Percentiles rank a stretch among this genome's conserved stretches.
phyloP scores from a whole-genome alignment of 53 echinoderm and acorn worm genomes.

The Echinometra lucunter region DNA sequence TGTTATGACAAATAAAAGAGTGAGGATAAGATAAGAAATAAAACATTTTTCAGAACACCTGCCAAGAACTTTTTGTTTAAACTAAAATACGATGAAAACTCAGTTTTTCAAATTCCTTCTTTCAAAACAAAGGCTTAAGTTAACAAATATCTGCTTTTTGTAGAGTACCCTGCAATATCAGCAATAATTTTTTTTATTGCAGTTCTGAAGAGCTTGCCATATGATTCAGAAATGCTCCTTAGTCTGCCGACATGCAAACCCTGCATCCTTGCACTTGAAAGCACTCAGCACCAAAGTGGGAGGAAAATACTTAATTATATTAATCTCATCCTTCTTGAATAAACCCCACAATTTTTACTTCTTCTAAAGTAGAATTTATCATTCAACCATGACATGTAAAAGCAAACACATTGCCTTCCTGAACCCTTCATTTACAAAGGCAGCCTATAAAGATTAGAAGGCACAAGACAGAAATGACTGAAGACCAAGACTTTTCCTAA shows the following conservation, averaged over 20 bases:
- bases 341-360: background rate
- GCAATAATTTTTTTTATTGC: background rate
- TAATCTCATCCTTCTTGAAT: background rate
- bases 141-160: background rate
- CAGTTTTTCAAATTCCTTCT: background rate
- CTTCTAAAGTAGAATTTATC: background rate
- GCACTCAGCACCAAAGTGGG: background rate
- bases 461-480: background rate
- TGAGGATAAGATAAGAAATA: no score
- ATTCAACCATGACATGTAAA: background rate
- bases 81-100: background rate
- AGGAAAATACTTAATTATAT: no score
- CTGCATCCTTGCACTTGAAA: background rate
- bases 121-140: background rate
- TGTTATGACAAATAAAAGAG: no score
- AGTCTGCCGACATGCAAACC: background rate
- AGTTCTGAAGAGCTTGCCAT: background rate
- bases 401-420: background rate
- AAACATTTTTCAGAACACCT: no score
- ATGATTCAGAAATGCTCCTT: background rate
- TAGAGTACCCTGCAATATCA: background rate
- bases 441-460: no score
- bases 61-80: background rate
- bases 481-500: background rate
- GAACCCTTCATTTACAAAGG: background rate